Base-by-base conservation (phyloP, 2,888 invertebrate species). In the Lucinisca nassula region DNA sequence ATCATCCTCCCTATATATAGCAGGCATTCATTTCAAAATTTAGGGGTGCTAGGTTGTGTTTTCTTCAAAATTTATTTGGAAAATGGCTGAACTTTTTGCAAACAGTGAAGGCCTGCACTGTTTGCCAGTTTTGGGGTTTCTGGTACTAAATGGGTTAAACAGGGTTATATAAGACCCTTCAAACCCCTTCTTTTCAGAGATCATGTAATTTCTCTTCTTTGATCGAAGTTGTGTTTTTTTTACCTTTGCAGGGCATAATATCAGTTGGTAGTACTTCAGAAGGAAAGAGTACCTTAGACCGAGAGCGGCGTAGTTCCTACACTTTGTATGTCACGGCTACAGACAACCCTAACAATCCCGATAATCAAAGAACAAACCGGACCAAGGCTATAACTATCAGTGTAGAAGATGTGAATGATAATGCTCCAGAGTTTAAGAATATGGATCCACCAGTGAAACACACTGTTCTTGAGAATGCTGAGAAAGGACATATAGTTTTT, bases 381-480 rank as follows among this genome's bases (percentile, higher is more conserved):
- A 93, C 91, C 79, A 93, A 92, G 21, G 81, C 92, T 8, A 93
- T 94, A 21, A 92, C 90, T 17, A 98, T 99, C 0, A 98, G 98
- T 0, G 96, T 99, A 37, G 97, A 98, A 0, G 99, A 99, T 95
- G 98, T 98, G 24, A 99, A 99, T 95, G 99, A 99, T 95, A 98
- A 99, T 93, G 98, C 98, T 92, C 99, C 99, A 0, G 97, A 98
- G 61, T 91, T 90, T 27, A 89, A 85, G 0, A 92, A 91, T 45
- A 79, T 90, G 1, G 90, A 90, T 12, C 70, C 86, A 0, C 77
- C 77, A 8, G 76, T 84, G 1, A 89, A 90, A 6, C 78, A 80
- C 38, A 72, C 85, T n/a, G 89, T 94, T 17, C 90, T 91, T 21
- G 94, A 95, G 80, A 92, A 92, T 30, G 87, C 90, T 8, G 67